These are phyloP conservation scores for Ondatra zibethicus DNA, from an alignment of 2,113 vertebrate species.

Conservation along the genomic window DNA sequence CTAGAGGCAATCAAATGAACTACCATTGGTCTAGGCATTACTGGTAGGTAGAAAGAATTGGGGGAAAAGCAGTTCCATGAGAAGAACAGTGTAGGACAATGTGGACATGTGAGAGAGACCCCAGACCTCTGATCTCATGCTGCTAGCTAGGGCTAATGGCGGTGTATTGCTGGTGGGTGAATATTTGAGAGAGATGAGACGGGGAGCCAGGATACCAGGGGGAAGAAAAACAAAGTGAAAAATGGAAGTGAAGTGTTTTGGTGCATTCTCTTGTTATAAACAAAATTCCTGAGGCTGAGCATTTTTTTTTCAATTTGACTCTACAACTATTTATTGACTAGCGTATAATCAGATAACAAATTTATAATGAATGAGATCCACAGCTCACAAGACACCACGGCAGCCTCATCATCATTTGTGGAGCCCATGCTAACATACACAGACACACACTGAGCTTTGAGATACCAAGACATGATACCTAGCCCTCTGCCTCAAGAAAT, in stretches of 20 bases:
- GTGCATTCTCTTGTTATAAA: background rate
- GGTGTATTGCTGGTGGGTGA: background rate
- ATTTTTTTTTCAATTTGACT: slow-evolving; percentile 68
- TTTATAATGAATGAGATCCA: slow-evolving; percentile 65
- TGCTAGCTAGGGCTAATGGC: background rate
- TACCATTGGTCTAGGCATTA: slow-evolving; percentile 19
- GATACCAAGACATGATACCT: background rate
- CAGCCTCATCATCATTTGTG: background rate
- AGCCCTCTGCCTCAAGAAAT: background rate
- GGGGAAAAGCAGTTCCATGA: background rate
- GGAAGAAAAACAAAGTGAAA: background rate
- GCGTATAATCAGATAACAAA: slow-evolving; percentile 64
- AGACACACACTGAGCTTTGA: background rate
- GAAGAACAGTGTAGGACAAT: background rate
- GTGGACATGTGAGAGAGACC: background rate
- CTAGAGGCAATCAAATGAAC: background rate
- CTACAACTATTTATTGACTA: slow-evolving; percentile 73
- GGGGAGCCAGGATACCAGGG: background rate
- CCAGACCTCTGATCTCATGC: background rate
- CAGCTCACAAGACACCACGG: slow-evolving; percentile 14
- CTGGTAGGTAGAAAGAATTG: background rate
- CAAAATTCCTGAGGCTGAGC: background rate
- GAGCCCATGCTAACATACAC: background rate
- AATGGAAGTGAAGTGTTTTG: background rate
- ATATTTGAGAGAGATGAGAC: background rate